Evolutionary conservation across 2,797 vertebrate genomes (phyloP).

Genomic region (Bradypodion pumilum): DNA sequence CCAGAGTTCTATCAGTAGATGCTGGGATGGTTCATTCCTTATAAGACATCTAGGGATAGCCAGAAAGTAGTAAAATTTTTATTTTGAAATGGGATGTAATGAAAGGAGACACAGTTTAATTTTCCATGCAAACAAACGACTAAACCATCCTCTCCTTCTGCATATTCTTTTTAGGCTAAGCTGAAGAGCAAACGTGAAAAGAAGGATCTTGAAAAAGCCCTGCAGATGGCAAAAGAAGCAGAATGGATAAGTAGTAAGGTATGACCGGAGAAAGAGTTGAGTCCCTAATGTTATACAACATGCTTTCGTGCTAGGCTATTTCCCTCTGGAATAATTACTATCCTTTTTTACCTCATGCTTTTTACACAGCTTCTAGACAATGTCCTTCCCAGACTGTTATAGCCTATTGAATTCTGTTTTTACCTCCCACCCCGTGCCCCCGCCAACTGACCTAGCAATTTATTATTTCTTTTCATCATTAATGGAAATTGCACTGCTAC

Average conservation of each 20-base stretch:
- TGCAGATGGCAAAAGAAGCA: constrained; percentile 71
- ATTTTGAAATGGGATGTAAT: too few species aligned
- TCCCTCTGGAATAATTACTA: background rate
- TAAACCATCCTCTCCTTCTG: background rate
- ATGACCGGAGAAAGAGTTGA: background rate
- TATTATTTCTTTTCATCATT: background rate
- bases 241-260: constrained; percentile 67
- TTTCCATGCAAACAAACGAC: too few species aligned
- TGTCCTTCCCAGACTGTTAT: background rate
- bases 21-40: too few species aligned
- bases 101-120: too few species aligned
- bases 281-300: background rate
- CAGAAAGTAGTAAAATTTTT: too few species aligned
- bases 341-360: background rate
- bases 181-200: constrained; percentile 44
- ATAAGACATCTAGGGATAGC: too few species aligned
- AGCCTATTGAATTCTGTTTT: background rate
- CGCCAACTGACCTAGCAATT: too few species aligned
- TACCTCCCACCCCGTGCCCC: background rate
- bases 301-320: background rate
- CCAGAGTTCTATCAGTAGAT: too few species aligned
- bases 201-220: constrained; percentile 59
- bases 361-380: background rate
- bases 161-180: constrained; percentile 54
- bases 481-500: background rate